Evolutionary conservation across 2,888 invertebrate genomes (phyloP).

Genomic region (Caenorhabditis plicata): DNA sequence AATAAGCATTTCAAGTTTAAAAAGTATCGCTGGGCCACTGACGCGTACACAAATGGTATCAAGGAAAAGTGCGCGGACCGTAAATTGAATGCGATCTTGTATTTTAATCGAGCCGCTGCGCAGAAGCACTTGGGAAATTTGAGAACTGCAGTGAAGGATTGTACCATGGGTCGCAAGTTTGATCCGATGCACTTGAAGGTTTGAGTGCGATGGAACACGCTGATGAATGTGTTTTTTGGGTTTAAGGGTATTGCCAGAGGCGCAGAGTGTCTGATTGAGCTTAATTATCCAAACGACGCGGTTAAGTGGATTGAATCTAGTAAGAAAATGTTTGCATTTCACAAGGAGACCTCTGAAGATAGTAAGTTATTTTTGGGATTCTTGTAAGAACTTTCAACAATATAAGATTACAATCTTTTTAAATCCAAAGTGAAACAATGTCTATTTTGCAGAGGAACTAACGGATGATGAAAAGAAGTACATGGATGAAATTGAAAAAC

Average conservation of each 20-base stretch:
- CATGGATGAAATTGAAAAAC: conserved; percentile 28
- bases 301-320: conserved; percentile 49
- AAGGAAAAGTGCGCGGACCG: conserved; percentile 76
- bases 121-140: conserved; percentile 77
- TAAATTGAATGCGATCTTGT: conserved; percentile 79
- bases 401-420: too few species aligned
- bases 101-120: conserved; percentile 88
- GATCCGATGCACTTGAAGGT: conserved; percentile 55
- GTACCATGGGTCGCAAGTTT: conserved; percentile 77
- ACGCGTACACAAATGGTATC: conserved; percentile 81
- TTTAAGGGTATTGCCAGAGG: conserved; percentile 75
- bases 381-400: too few species aligned
- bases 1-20: conserved; percentile 91
- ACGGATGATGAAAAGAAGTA: conserved; percentile 36
- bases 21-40: conserved; percentile 84
- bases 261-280: conserved; percentile 54
- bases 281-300: conserved; percentile 50
- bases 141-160: conserved; percentile 73
- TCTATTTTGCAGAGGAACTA: conserved; percentile 23
- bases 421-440: background rate
- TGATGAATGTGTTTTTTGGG: background rate
- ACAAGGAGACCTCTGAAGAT: conserved; percentile 34
- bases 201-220: background rate
- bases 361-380: conserved; percentile 7
- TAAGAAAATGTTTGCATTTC: conserved; percentile 28